A percentile compares a stretch with the other conserved stretches of the same genome.
These are phyloP conservation scores for Pollenia angustigena DNA, from an alignment of 2,888 invertebrate species.

Conservation along the genomic window DNA sequence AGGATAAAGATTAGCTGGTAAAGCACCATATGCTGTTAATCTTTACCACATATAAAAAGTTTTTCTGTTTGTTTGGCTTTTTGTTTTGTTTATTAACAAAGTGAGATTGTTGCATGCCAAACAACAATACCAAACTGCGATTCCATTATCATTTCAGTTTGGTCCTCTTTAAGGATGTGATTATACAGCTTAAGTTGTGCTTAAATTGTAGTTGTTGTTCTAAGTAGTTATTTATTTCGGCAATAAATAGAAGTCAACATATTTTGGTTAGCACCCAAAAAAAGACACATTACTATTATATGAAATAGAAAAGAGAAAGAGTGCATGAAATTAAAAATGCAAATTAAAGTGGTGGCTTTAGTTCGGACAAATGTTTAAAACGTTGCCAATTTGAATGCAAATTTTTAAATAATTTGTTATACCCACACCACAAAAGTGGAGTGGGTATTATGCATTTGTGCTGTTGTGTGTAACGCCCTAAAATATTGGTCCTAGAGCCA, in stretches of 20 bases:
- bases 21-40: conserved; percentile 48
- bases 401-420: not conserved
- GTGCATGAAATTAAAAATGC: not conserved
- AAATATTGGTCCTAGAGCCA: too few relatives aligned
- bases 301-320: not conserved
- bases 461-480: too few relatives aligned
- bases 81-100: conserved; percentile 65
- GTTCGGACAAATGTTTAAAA: not conserved
- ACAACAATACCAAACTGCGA: conserved; percentile 12
- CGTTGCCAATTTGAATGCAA: not conserved
- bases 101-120: conserved; percentile 71
- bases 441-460: too few relatives aligned
- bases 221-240: conserved; percentile 44
- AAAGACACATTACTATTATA: conserved; percentile 8
- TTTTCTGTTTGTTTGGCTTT: conserved; percentile 35
- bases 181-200: conserved; percentile 65
- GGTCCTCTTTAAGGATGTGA: conserved; percentile 61
- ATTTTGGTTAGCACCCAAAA: conserved; percentile 69
- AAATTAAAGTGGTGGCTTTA: not conserved
- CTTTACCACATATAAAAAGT: conserved; percentile 41
- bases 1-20: not conserved
- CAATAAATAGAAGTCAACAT: conserved; percentile 55
- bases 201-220: conserved; percentile 63
- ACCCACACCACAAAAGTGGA: too few relatives aligned
- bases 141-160: conserved; percentile 55